Base-by-base conservation (phyloP, 2,888 invertebrate genomes). In the Ormyrus rosae region DNA sequence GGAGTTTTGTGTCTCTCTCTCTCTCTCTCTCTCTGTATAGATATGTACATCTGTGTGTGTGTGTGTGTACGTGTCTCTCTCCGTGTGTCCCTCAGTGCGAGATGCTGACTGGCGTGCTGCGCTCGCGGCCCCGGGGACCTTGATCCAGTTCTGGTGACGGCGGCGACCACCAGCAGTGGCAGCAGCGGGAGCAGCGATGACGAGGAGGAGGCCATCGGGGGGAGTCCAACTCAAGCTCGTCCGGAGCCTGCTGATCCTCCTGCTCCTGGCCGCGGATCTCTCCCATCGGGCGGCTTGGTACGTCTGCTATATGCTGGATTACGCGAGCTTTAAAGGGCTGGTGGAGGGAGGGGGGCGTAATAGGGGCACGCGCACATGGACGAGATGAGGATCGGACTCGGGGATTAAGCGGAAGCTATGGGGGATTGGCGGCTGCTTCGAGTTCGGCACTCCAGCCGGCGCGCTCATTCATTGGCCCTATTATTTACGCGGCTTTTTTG, bases 61-160 rank as follows among this genome's bases (percentile, higher is more conserved):
- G 65, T 51, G 48, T 63, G 63, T 5, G 8, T 64, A 0, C 13
- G n/a, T n/a, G 13, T 56, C n/a, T 56, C 6, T 56, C 9, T 56
- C 9, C n/a, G 50, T 5, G 7, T 55, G 46, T 55, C 8, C 13
- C 13, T 7, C 55, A 71, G 78, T 48, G 72, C 58, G 60, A 71
- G 67, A 72, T 75, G 74, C 64, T 65, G 68, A 64, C 64, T 64
- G 79, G 58, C 58, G 64, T 63, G 53, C 60, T 65, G 50, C 46
- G 45, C 50, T 9, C 13, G 51, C 45, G 51, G 13, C 68, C n/a
- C 8, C 86, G 86, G 34, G 4, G 34, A 86, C 85, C 85, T 86
- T 85, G 85, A 84, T 84, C 84, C 83, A 85, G 77, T 84, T 84
- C 83, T 84, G 85, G 85, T 88, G 88, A 89, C 86, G 78, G 34